Percentiles rank a stretch among this genome's conserved stretches.
Conservation (phyloP, 2,888 invertebrate species). For the Spialia ferax region DNA sequence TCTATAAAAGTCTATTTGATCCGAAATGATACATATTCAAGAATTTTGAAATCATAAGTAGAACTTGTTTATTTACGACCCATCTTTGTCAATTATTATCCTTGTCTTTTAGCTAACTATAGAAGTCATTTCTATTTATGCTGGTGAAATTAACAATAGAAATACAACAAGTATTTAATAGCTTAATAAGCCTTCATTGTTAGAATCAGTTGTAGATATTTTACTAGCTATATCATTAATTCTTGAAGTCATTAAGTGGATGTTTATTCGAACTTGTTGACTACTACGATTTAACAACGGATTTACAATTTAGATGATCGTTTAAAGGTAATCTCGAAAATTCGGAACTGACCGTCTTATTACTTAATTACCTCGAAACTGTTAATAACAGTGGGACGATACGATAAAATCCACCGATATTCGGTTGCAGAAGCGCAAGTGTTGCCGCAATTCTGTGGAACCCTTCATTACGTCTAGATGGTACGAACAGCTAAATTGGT, state of each 20-base stretch:
- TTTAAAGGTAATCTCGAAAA: background rate
- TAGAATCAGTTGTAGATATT: too few relatives aligned
- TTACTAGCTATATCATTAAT: too few relatives aligned
- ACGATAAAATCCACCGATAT: conserved; percentile 36
- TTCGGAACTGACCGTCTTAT: conserved; percentile 1
- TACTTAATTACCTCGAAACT: conserved; percentile 18
- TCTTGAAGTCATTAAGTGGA: too few relatives aligned
- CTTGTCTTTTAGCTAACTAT: too few relatives aligned
- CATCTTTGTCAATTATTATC: too few relatives aligned
- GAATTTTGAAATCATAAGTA: background rate
- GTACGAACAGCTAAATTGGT: conserved; percentile 64
- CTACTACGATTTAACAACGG: background rate
- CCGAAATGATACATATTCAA: background rate
- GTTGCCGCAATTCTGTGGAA: conserved; percentile 38
- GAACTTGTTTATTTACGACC: background rate
- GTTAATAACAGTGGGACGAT: conserved; percentile 23
- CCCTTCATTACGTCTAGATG: conserved; percentile 62
- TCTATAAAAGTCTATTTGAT: background rate
- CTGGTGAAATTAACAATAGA: too few relatives aligned
- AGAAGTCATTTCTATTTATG: too few relatives aligned
- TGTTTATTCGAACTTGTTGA: too few relatives aligned
- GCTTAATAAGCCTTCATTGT: too few relatives aligned
- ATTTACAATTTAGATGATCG: background rate
- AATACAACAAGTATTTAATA: too few relatives aligned
- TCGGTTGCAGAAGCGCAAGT: conserved; percentile 38